Base-by-base conservation (phyloP, 2,888 invertebrate genomes). In the Epistrophella euchroma region DNA sequence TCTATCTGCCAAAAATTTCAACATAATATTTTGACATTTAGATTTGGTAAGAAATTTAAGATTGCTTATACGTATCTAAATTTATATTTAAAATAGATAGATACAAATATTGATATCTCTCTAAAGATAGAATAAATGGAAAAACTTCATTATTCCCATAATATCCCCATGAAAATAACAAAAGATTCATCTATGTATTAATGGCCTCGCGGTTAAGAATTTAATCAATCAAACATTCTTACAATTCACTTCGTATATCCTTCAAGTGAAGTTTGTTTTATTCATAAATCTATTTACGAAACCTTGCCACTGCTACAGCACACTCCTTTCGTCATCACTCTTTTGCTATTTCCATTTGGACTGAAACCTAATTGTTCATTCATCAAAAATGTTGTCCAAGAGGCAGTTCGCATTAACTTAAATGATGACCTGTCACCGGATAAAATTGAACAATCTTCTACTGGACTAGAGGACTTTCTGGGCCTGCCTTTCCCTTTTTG, bases 351-450 rank as follows among this genome's bases (percentile, higher is more conserved):
- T 11, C 17, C 35, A 56, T 32, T 56, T 17, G 11, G 56, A 19
- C 28, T 40, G 32, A 32, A n/a, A 60, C 58, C 50, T 73, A 74
- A 68, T 79, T 79, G 74, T 79, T 73, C 66, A 74, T 68, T 74
- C 50, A 50, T 52, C 17, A 71, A 66, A 74, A 64, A 32, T 60
- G 9, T 25, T 43, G 52, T 62, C 71, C 19, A 45, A 62, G 40
- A 37, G 52, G 47, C 70, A 62, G 62, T 62, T 52, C 43, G 43
- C 80, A 74, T 80, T 80, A 60, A 70, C 60, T 74, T 60, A 80
- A 58, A 62, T 80, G 68, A 62, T 55, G 74, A 77, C 77, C 77
- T 77, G 77, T 77, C 77, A 70, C 77, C 70, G 77, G 58, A 52
- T 70, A 77, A 77, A 70, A 70, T 52, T 60, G 47, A 50, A 77